Evolutionary conservation across 1,140 invertebrate genomes (phyloP), one percentile per base, ranked within the genome.

Genomic region (Parasteatoda tepidariorum): DNA sequence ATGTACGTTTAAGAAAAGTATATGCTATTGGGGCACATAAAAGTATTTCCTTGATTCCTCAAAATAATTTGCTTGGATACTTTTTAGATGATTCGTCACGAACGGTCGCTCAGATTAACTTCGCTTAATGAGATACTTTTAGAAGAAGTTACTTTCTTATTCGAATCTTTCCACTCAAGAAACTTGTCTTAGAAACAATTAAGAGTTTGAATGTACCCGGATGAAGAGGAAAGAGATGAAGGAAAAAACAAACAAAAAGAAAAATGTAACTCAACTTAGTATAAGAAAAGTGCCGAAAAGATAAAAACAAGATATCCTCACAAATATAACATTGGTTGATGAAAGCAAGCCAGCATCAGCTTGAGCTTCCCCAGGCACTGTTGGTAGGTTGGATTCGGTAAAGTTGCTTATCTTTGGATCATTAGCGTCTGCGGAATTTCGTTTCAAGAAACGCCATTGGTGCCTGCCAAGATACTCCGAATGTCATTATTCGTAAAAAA

Each of bases 401-500:
- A n/a, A 81, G 66, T 61, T 55, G 62, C 66, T 81, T 81, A 81
- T 81, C 78, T 81, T 18, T 4, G 30, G 7, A 26, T 48, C 78
- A 81, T 81, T 81, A 81, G 48, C 78, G 66, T 81, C 78, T 62
- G 41, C 22, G 31, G 67, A 61, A 81, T 81, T 54, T 31, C 78
- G 13, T 18, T 41, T 41, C 78, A 33, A n/a, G 78, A 41, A 81
- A 70, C 55, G 48, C 55, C 64, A 81, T 81, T 81, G 78, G 66
- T 48, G 48, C 62, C 11, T 24, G 24, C 34, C 33, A 15, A 57
- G 78, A 81, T 81, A 81, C 54, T 61, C 54, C 78, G 38, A 62
- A 70, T 81, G 55, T 55, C 78, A 81, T 81, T 81, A 81, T 81
- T 81, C 78, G 66, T 66, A 38, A 81, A 81, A 81, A 79, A 79